Evolutionary conservation across 2,888 invertebrate species (phyloP).

Genomic region (Punctoribates punctum): DNA sequence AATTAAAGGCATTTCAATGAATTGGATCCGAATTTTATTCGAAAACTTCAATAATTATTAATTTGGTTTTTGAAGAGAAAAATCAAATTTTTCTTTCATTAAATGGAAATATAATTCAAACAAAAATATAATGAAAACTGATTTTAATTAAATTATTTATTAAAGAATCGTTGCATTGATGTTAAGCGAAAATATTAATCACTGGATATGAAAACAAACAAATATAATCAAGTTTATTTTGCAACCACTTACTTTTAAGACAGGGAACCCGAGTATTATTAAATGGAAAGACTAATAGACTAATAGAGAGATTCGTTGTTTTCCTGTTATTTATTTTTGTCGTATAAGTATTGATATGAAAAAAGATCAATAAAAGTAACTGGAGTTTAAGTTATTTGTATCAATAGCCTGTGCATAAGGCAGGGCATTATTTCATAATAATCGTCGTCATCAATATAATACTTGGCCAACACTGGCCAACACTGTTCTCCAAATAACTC

Average conservation of each 20-base stretch:
- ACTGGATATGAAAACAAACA: background rate
- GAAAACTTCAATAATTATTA: conserved; percentile 23
- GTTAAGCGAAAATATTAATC: background rate
- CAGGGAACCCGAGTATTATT: background rate
- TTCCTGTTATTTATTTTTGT: conserved; percentile 18
- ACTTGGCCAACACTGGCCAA: conserved; percentile 25
- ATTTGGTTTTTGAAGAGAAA: conserved; percentile 19
- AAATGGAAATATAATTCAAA: background rate
- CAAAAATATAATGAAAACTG: background rate
- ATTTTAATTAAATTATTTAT: conserved; percentile 10
- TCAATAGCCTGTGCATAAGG: conserved; percentile 36
- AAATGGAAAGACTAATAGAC: background rate
- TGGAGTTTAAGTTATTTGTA: conserved; percentile 31
- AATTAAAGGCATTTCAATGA: conserved; percentile 7
- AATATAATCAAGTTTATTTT: background rate
- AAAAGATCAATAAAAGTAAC: conserved; percentile 35
- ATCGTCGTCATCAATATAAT: conserved; percentile 37
- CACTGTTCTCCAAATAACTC: conserved; percentile 38
- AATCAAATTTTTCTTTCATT: background rate
- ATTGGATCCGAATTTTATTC: background rate
- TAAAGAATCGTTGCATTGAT: background rate
- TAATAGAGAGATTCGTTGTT: conserved; percentile 13
- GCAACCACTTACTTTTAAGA: background rate
- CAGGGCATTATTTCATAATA: conserved; percentile 37
- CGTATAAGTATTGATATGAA: background rate